Base-by-base conservation (phyloP, 2,797 vertebrate genomes). In the Fundulus diaphanus region DNA sequence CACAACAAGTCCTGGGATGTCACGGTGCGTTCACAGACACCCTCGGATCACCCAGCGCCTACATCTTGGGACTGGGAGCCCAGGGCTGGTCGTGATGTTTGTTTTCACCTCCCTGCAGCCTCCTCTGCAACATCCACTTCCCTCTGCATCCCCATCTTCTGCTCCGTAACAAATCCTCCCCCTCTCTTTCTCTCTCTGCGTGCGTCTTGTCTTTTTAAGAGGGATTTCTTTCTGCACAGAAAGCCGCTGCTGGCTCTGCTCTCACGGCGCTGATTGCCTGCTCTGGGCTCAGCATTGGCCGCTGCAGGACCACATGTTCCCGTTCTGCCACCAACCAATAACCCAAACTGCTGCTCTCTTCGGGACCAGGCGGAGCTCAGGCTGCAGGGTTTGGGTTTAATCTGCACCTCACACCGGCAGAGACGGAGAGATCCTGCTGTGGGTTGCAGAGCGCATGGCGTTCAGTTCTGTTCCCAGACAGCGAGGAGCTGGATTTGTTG, bases 271-370 rank as follows among this genome's bases (percentile, higher is more conserved):
- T 68, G 82, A 90, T 87, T 56, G 72, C 82, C 88, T 84, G 77
- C 82, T 84, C 92, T 82, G 78, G 75, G 86, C 88, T 88, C 82
- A 48, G 90, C 78, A 95, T 95, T 96, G 95, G 95, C 83, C 72
- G 76, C 73, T 68, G 78, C 80, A 29, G 15, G 88, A 94, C 94
- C 95, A 95, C 95, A 93, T 95, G 94, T 82, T 86, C 86, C 82
- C 29, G 78, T 59, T 85, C 89, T 93, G 92, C 94, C 93, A 85
- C 92, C 92, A 91, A 91, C 92, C 90, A 89, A 86, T 88, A 87
- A 76, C 80, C 84, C 76, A 90, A 66, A 84, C 77, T 79, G 82
- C 70, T 84, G 82, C 82, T 86, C 83, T 76, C 78, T 78, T 61
- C 12, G 70, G 89, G 86, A 89, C 88, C 59, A 68, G 78, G 69